Percentiles rank a stretch among this genome's conserved stretches.
Conservation (phyloP, 2,797 vertebrate species). For the Eutrigla gurnardus region DNA sequence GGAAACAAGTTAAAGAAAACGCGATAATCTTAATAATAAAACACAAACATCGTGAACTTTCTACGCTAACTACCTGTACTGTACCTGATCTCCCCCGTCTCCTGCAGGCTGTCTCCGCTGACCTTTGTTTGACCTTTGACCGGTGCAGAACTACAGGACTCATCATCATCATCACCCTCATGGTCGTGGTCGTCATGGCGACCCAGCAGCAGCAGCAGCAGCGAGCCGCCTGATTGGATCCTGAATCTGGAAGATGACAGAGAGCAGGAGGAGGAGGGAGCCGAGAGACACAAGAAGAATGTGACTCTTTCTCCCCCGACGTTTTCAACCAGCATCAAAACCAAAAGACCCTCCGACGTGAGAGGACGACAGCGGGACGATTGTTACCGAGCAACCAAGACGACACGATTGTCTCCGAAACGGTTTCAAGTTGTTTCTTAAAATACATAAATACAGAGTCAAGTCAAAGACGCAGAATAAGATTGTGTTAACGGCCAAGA, state of each 20-base stretch:
- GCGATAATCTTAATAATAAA: not conserved
- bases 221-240: not conserved
- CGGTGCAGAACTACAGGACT: not conserved
- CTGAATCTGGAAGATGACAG: conserved; percentile 17
- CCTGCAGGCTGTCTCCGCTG: conserved; percentile 35
- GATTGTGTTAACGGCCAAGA: conserved; percentile 44
- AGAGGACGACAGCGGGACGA: conserved; percentile 34
- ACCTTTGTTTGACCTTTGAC: conserved; percentile 35
- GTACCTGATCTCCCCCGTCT: not conserved
- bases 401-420: conserved; percentile 38
- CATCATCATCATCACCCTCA: not conserved
- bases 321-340: not conserved
- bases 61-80: too few species aligned
- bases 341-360: conserved; percentile 17
- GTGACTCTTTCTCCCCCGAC: conserved; percentile 10
- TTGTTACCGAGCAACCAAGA: conserved; percentile 29
- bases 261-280: conserved; percentile 32
- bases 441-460: not conserved
- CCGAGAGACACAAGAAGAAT: conserved; percentile 24
- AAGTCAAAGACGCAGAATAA: conserved; percentile 26
- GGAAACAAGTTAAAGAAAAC: not conserved
- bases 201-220: not conserved
- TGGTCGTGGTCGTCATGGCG: not conserved
- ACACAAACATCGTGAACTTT: too few species aligned
- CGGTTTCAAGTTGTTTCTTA: too few species aligned